Evolutionary conservation across 1,140 invertebrate species (phyloP).

Genomic region (Lineus longissimus): DNA sequence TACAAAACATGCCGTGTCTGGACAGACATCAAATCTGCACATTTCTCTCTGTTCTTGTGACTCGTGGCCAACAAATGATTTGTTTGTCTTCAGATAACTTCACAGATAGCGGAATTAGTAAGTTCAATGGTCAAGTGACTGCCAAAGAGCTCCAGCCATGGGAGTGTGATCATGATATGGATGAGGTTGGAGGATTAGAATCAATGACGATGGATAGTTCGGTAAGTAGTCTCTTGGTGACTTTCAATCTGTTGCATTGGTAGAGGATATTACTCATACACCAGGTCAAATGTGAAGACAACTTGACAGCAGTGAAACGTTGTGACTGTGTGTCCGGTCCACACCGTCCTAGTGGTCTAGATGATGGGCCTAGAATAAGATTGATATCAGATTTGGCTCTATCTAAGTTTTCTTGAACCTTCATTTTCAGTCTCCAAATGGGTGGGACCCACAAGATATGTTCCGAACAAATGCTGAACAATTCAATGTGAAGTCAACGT

Average conservation of each 20-base stretch:
- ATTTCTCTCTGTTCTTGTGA: not conserved
- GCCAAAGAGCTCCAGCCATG: conserved; percentile 86
- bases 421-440: conserved; percentile 62
- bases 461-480: conserved; percentile 86
- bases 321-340: too few species aligned
- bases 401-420: too few species aligned
- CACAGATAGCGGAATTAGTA: conserved; percentile 76
- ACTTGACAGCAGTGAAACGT: too few species aligned
- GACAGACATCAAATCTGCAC: not conserved
- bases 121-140: conserved; percentile 61
- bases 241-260: conserved; percentile 9
- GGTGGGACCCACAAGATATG: conserved; percentile 94
- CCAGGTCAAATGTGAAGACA: too few species aligned
- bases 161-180: conserved; percentile 67
- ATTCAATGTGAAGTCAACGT: conserved; percentile 83
- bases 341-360: too few species aligned
- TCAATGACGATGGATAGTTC: conserved; percentile 60
- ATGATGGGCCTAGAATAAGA: too few species aligned
- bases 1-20: not conserved
- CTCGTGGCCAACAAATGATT: too few species aligned
- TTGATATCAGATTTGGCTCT: too few species aligned
- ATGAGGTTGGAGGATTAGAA: conserved; percentile 53
- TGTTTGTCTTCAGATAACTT: conserved; percentile 40
- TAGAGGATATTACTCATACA: conserved; percentile 10
- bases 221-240: conserved; percentile 44